Evolutionary conservation across 2,797 vertebrate genomes (phyloP).

Genomic region (Rhinogobio ventralis): DNA sequence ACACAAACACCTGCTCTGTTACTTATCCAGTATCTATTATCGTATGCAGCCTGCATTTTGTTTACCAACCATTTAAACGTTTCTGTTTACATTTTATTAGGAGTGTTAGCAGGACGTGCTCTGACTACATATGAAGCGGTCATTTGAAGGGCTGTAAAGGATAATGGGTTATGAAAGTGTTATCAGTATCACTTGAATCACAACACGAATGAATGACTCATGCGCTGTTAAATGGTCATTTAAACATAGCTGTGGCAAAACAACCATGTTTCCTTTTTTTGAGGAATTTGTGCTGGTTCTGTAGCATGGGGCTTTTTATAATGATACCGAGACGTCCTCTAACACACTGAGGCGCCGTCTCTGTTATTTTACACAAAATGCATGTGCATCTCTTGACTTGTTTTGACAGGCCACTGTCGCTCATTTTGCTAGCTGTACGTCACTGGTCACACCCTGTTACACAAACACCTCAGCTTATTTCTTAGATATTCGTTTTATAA

Average conservation of each 20-base stretch:
- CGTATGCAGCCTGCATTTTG: not conserved
- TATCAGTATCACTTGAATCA: conserved; percentile 1
- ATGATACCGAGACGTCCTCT: not conserved
- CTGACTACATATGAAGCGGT: conserved; percentile 8
- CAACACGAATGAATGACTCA: conserved; percentile 24
- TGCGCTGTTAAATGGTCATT: not conserved
- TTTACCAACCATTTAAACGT: not conserved
- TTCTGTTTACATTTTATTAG: conserved; percentile 40
- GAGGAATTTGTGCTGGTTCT: conserved; percentile 1
- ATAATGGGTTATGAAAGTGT: conserved; percentile 14
- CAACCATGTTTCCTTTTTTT: conserved; percentile 22
- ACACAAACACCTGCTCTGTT: not conserved
- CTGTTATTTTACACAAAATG: conserved; percentile 7
- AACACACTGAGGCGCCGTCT: not conserved
- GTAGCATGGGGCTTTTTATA: not conserved
- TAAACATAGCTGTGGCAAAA: conserved; percentile 8
- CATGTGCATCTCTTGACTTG: conserved; percentile 18
- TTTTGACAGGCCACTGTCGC: not conserved
- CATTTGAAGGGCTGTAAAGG: not conserved
- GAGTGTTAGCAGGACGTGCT: conserved; percentile 33
- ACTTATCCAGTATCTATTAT: conserved; percentile 7
- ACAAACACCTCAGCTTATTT: conserved; percentile 14
- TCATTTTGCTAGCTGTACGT: not conserved
- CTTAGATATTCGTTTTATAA: conserved; percentile 37
- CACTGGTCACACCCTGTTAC: not conserved